These are phyloP conservation scores for Triplophysa bombifrons DNA, from an alignment of 2,797 vertebrate species.

Conservation along the genomic window DNA sequence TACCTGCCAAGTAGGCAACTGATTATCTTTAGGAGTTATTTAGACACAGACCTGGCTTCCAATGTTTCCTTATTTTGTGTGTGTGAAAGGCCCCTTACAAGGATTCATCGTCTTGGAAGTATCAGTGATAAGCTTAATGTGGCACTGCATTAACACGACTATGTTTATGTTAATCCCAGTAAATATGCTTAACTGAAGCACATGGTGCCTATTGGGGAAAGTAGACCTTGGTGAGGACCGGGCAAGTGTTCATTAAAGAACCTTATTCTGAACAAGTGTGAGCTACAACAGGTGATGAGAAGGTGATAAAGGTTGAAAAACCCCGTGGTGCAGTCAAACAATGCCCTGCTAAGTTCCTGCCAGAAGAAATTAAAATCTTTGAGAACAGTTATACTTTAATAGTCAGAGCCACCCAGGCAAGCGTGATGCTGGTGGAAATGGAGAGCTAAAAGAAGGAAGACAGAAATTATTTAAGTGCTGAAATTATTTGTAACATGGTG, in stretches of 20 bases:
- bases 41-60: constrained; percentile 22
- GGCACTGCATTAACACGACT: constrained; percentile 5
- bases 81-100: constrained; percentile 19
- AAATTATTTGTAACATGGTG: not conserved
- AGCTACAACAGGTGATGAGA: constrained; percentile 22
- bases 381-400: constrained; percentile 49
- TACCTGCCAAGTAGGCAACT: constrained; percentile 48
- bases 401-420: constrained; percentile 35
- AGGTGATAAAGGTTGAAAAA: constrained; percentile 48
- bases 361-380: constrained; percentile 54
- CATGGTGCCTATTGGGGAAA: constrained; percentile 7
- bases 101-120: not conserved
- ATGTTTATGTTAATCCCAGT: constrained; percentile 2
- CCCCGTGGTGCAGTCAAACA: constrained; percentile 51
- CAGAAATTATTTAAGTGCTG: too few relatives aligned
- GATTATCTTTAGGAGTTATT: constrained; percentile 38
- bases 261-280: constrained; percentile 37
- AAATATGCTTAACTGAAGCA: constrained; percentile 10
- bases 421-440: constrained; percentile 1
- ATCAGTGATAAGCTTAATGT: constrained; percentile 12
- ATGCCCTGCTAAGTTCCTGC: constrained; percentile 51
- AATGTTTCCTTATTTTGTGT: not conserved
- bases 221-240: constrained; percentile 21
- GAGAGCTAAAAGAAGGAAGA: not conserved
- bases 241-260: constrained; percentile 43